Percentiles rank a stretch among this genome's conserved stretches.
Evolutionary conservation across 2,797 vertebrate species (phyloP).

Genomic region (Chrysocyon brachyurus): DNA sequence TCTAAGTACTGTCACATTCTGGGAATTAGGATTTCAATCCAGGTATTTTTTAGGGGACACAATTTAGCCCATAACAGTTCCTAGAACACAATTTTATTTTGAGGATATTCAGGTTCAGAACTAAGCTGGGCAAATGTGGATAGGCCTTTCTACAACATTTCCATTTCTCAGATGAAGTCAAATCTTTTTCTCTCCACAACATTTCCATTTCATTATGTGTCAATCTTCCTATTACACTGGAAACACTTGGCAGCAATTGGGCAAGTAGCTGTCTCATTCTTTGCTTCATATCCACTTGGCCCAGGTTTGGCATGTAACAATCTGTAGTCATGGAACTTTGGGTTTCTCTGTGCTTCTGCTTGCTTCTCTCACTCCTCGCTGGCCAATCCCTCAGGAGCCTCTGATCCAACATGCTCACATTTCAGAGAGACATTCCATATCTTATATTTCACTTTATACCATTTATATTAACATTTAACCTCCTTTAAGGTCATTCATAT

Average conservation of each 20-base stretch:
- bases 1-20: not conserved
- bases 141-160: not conserved
- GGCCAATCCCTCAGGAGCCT: not conserved
- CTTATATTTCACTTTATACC: not conserved
- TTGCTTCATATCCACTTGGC: not conserved
- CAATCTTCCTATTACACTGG: not conserved
- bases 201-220: not conserved
- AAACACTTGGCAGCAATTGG: not conserved
- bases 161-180: not conserved
- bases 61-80: not conserved
- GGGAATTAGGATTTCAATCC: not conserved
- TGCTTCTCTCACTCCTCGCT: not conserved
- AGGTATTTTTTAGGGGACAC: not conserved
- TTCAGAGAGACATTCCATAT: not conserved
- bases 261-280: not conserved
- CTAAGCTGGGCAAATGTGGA: not conserved
- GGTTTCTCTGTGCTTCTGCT: not conserved
- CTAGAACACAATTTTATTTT: not conserved
- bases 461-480: too few species aligned
- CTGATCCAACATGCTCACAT: not conserved
- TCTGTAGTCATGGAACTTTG: accelerated
- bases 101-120: not conserved
- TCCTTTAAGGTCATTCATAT: not conserved
- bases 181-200: not conserved
- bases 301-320: not conserved